Evolutionary conservation across 35 echinoderm and acorn worm genomes (phyloP), one percentile per base, ranked within the genome.

Genomic region (Amphiura filiformis): DNA sequence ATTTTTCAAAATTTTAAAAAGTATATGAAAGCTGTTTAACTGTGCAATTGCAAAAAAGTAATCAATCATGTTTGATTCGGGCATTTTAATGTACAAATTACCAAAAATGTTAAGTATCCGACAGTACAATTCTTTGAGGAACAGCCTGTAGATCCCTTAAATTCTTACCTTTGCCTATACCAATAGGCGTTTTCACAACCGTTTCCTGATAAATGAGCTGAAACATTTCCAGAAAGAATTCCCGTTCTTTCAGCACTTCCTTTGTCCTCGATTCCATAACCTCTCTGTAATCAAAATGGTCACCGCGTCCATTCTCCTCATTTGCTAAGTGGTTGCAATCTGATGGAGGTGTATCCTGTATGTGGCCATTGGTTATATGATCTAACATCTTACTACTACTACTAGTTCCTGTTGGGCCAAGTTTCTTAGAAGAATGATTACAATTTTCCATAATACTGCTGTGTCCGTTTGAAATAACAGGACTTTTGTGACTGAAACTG

Each of bases 131-230:
- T n/a, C n/a, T n/a, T n/a, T n/a, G n/a, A n/a, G n/a, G n/a, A n/a
- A n/a, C n/a, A n/a, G n/a, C n/a, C n/a, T n/a, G n/a, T n/a, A n/a
- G n/a, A n/a, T n/a, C n/a, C n/a, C n/a, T n/a, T n/a, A n/a, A n/a
- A n/a, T 47, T 31, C 79, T 82, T 39, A 90, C 88, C 88, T 83
- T 90, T 90, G 61, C 88, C 82, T 76, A 76, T 78, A 33, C 79
- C 88, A 90, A 40, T 31, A 0, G 80, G 80, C 31, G 88, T 81
- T 41, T 83, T 90, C 1, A 65, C 49, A 39, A 83, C 76, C 23
- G 79, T 80, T 75, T 90, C 88, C 32, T 36, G 52, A 39, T 76
- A 38, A 17, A 90, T 84, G 31, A 90, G 40, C 15, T 90, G 36
- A 37, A 76, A 90, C 79, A 82, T 82, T 26, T 90, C 61, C 56